These are phyloP conservation scores for Vanacampus margaritifer DNA, from an alignment of 2,113 vertebrate genomes.

Conservation along the genomic window DNA sequence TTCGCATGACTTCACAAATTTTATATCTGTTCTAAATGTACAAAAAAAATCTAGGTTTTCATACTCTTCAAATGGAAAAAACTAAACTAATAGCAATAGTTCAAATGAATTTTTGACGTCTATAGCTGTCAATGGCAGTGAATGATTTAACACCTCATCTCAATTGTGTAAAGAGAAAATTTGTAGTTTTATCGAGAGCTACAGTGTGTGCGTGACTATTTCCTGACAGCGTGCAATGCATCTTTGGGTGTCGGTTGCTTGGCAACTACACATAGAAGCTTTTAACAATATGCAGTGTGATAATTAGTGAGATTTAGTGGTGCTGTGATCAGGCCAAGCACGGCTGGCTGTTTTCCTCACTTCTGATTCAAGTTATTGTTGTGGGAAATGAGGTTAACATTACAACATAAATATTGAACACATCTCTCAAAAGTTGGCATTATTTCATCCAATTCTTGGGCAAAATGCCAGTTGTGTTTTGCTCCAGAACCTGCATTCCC, in stretches of 20 bases:
- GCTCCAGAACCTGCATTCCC: not conserved
- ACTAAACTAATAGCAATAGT: no score
- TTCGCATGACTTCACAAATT: no score
- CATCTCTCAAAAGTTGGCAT: no score
- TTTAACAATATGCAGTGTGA: not conserved
- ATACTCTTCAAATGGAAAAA: no score
- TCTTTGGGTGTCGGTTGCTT: slow-evolving; percentile 6
- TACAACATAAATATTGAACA: not conserved
- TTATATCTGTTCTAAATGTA: no score
- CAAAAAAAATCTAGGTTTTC: no score
- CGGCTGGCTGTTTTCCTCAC: not conserved
- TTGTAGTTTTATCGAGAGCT: not conserved
- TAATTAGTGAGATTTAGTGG: not conserved
- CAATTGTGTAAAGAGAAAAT: not conserved
- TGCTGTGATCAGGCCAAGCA: not conserved
- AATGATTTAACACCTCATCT: slow-evolving; percentile 9
- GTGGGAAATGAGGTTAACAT: not conserved
- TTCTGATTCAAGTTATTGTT: not conserved
- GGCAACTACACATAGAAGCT: slow-evolving; percentile 10
- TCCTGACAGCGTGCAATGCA: not conserved
- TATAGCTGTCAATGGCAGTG: no score
- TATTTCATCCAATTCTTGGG: no score
- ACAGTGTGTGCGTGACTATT: not conserved
- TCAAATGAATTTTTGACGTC: no score
- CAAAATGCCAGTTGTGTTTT: not conserved